phyloP scores from a whole-genome alignment of 2,113 vertebrate species.

The Eleginops maclovinus region DNA sequence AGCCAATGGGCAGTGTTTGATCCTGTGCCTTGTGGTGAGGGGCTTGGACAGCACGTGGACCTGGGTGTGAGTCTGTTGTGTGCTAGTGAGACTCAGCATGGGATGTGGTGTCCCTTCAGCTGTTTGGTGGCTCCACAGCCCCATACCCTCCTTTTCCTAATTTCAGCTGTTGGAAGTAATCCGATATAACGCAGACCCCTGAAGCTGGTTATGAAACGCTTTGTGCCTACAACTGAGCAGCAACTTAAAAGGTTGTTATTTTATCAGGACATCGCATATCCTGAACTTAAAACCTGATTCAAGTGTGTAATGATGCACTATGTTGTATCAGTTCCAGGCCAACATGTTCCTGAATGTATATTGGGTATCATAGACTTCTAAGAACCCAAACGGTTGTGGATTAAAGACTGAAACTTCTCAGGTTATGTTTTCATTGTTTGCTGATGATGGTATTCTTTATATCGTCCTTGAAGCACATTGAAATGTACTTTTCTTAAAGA shows the following conservation, averaged over 20 bases:
- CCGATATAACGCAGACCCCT: slow-evolving; percentile 71
- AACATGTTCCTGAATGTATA: neutral
- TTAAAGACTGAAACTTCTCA: neutral
- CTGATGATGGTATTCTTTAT: neutral
- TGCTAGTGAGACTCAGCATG: slow-evolving; percentile 52
- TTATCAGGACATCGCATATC: slow-evolving; percentile 40
- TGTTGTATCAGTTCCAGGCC: neutral
- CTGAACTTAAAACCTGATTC: neutral
- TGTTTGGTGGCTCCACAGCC: slow-evolving; percentile 79
- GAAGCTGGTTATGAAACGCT: slow-evolving; percentile 71
- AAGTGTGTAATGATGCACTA: too few relatives aligned
- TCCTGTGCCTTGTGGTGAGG: slow-evolving; percentile 1
- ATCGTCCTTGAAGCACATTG: too few relatives aligned
- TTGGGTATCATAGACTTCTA: neutral
- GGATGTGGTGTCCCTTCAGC: slow-evolving; percentile 75
- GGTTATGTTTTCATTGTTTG: neutral
- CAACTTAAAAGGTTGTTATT: slow-evolving; percentile 40
- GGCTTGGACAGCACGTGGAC: slow-evolving; percentile 17
- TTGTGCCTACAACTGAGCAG: slow-evolving; percentile 50
- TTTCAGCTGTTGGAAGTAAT: slow-evolving; percentile 86
- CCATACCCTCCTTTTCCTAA: slow-evolving; percentile 62
- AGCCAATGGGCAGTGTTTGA: slow-evolving; percentile 7
- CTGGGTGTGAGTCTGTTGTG: slow-evolving; percentile 57
- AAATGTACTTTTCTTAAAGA: neutral
- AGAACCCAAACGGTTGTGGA: neutral